Evolutionary conservation across 2,888 invertebrate genomes (phyloP), one percentile per base, ranked within the genome.

Genomic region (Caenorhabditis imperialis): DNA sequence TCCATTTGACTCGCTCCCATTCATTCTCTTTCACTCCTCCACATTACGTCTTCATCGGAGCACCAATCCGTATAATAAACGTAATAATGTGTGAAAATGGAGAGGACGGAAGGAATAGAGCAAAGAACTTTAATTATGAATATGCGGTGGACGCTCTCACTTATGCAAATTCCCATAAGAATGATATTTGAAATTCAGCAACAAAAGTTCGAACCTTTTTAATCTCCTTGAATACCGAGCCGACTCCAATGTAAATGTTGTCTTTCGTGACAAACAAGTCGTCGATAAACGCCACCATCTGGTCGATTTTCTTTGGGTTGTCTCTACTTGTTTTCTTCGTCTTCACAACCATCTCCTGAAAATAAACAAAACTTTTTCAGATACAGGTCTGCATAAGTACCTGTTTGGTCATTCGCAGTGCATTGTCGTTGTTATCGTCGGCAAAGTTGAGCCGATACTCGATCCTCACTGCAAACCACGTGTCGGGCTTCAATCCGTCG

Each of bases 391-490:
- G n/a, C n/a, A 14, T 16, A 27, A 12, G n/a, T 48, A 78, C 81
- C 73, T 81, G 81, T 50, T 81, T 81, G 2, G 79, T 79, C 30
- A 72, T 75, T 35, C 72, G 60, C 38, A 58, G 37, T 12, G 61
- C 27, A 14, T 67, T 69, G 20, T 71, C 73, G 3, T 22, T 25
- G 14, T 30, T 14, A 2, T 75, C 63, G 16, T 77, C 78, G 3
- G 70, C 65, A 47, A 79, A 85, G 50, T 84, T 65, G 12, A 86
- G 75, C n/a, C 84, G 81, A 50, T 86, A 86, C 55, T 86, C 81
- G 18, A 86, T 85, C 8, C 86, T 76, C 48, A 86, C 82, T 7
- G 85, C 86, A 62, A 85, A 86, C 86, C 86, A 86, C 8, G 85
- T 86, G 14, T 63, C 72, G 6, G 84, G 75, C 8, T 81, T 75